These are phyloP conservation scores for Chelmon rostratus DNA, from an alignment of 2,797 vertebrate genomes.

Conservation along the genomic window DNA sequence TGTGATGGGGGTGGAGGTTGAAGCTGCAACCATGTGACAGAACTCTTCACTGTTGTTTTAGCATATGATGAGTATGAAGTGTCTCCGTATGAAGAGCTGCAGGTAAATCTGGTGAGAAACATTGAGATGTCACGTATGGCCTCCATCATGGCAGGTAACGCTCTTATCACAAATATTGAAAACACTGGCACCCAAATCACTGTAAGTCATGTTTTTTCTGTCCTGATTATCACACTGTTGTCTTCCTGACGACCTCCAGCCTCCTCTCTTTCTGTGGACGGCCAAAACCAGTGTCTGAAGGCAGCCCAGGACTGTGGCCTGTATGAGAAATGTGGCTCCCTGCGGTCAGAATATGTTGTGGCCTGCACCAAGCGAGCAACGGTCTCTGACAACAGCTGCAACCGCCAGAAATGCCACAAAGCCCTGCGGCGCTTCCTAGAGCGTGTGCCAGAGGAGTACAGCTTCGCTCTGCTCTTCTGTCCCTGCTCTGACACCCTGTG, in stretches of 20 bases:
- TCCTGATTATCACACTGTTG: not conserved
- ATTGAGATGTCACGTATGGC: conserved; percentile 89
- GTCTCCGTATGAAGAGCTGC: conserved; percentile 91
- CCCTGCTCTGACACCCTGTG: conserved; percentile 92
- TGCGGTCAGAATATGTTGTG: conserved; percentile 92
- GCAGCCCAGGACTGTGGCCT: conserved; percentile 92
- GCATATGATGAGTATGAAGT: conserved; percentile 90
- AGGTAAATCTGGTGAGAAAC: conserved; percentile 87
- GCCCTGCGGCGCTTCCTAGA: conserved; percentile 93
- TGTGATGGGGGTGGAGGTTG: not conserved
- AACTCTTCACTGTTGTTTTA: conserved; percentile 49
- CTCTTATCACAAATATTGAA: not conserved
- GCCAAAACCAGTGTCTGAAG: conserved; percentile 93
- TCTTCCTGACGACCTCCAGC: conserved; percentile 61
- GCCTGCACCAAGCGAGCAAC: conserved; percentile 87
- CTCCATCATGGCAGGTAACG: conserved; percentile 88
- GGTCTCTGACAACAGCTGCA: conserved; percentile 85
- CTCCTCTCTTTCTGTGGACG: conserved; percentile 81
- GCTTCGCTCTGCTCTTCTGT: conserved; percentile 94
- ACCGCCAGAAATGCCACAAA: conserved; percentile 91
- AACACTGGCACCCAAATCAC: not conserved
- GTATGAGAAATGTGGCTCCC: conserved; percentile 91
- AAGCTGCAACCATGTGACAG: not conserved
- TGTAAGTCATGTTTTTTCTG: not conserved
- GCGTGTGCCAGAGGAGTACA: conserved; percentile 91